Conservation (phyloP, 2,113 vertebrate species). For the Gobio gobio region DNA sequence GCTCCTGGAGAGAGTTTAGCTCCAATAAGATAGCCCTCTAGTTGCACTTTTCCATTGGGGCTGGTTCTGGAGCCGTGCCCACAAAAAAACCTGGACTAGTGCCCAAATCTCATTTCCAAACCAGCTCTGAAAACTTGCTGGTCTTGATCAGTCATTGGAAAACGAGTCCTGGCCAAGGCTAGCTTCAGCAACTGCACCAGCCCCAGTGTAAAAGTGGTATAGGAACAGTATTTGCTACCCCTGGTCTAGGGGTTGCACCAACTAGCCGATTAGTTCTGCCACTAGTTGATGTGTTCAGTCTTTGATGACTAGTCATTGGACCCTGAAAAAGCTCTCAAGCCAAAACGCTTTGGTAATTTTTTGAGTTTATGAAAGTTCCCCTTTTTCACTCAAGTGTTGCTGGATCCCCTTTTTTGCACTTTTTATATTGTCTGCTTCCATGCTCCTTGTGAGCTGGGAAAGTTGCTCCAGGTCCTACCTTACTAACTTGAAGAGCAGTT, state of each 20-base stretch:
- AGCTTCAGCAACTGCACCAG: background rate
- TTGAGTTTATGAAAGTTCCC: too few relatives aligned
- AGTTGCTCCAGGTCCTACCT: too few relatives aligned
- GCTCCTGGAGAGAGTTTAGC: too few relatives aligned
- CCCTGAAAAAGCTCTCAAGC: background rate
- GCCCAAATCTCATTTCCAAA: background rate
- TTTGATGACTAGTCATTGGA: background rate
- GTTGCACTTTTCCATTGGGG: background rate
- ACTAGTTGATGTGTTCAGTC: background rate
- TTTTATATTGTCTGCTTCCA: too few relatives aligned
- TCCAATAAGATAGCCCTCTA: too few relatives aligned
- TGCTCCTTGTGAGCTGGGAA: too few relatives aligned
- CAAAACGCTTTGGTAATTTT: too few relatives aligned
- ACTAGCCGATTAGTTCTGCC: background rate
- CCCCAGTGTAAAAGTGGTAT: background rate
- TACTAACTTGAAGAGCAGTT: too few relatives aligned
- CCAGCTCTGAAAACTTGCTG: background rate
- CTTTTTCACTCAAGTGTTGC: too few relatives aligned
- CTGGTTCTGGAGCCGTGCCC: background rate
- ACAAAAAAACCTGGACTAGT: background rate
- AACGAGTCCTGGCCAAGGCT: background rate
- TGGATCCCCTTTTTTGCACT: too few relatives aligned
- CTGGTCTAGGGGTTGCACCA: background rate
- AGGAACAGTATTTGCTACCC: background rate
- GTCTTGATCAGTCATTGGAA: background rate